Conservation (phyloP, 2,888 invertebrate genomes). For the Formica aserva region DNA sequence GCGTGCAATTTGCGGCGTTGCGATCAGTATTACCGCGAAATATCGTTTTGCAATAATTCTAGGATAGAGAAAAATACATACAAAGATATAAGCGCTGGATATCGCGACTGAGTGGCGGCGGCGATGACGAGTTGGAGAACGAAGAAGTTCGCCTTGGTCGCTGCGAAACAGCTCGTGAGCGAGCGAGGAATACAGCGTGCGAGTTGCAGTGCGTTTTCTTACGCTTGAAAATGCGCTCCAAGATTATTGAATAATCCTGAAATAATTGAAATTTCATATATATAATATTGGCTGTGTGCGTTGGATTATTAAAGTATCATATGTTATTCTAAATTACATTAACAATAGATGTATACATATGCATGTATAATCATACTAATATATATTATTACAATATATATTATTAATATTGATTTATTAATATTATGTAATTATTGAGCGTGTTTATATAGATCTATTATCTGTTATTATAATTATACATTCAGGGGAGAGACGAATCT, state of each 20-base stretch:
- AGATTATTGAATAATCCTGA: slow-evolving; percentile 71
- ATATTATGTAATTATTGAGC: background rate
- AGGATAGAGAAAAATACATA: slow-evolving; percentile 12
- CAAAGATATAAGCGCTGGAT: slow-evolving; percentile 31
- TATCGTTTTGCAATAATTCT: slow-evolving; percentile 9
- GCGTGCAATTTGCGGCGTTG: background rate
- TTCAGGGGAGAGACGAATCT: background rate
- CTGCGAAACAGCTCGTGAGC: slow-evolving; percentile 28
- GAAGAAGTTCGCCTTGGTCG: slow-evolving; percentile 73
- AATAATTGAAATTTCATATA: slow-evolving; percentile 38
- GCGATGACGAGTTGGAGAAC: slow-evolving; percentile 68
- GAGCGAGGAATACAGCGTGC: slow-evolving; percentile 8
- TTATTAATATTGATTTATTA: slow-evolving; percentile 8
- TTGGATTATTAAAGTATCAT: background rate
- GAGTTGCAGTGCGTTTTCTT: background rate
- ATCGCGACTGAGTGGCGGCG: slow-evolving; percentile 38
- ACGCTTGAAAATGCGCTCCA: slow-evolving; percentile 64
- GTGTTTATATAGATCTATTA: background rate
- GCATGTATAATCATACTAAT: too few species aligned
- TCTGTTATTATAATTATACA: slow-evolving; percentile 22
- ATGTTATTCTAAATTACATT: slow-evolving; percentile 14
- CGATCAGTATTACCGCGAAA: background rate
- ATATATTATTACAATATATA: slow-evolving; percentile 10
- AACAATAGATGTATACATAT: background rate
- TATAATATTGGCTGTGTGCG: background rate